Evolutionary conservation across 2,888 invertebrate species (phyloP).

Genomic region (Thymelicus lineola): DNA sequence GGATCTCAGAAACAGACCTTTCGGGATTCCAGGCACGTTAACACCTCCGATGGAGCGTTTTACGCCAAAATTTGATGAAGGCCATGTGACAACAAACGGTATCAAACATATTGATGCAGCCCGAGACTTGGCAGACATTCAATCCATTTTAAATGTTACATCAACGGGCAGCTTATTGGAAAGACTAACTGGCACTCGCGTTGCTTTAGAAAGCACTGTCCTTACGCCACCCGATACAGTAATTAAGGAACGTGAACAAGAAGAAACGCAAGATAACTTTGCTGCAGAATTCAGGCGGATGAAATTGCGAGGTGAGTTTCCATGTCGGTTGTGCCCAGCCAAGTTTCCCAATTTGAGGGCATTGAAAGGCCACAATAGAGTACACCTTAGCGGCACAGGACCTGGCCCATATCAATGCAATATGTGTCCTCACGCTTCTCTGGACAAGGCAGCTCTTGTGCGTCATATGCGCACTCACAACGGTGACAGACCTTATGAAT

Average conservation of each 20-base stretch:
- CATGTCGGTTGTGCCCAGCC: constrained; percentile 94
- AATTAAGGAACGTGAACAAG: constrained; percentile 71
- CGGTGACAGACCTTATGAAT: constrained; percentile 97
- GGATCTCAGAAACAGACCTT: constrained; percentile 90
- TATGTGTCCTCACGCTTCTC: constrained; percentile 95
- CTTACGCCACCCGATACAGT: constrained; percentile 77
- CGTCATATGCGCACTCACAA: constrained; percentile 97
- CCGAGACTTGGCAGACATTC: constrained; percentile 94
- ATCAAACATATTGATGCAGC: constrained; percentile 83
- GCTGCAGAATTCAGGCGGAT: constrained; percentile 94
- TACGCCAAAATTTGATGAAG: constrained; percentile 73
- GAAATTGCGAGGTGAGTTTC: constrained; percentile 95
- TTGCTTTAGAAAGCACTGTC: constrained; percentile 71
- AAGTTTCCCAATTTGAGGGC: constrained; percentile 95
- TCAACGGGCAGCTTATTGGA: constrained; percentile 88
- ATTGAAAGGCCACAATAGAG: constrained; percentile 95
- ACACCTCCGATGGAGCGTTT: constrained; percentile 77
- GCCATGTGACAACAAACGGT: constrained; percentile 67
- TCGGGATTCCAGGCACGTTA: constrained; percentile 77
- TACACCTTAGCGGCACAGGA: constrained; percentile 91
- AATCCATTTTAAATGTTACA: constrained; percentile 92
- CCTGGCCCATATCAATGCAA: constrained; percentile 95
- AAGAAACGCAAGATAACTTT: constrained; percentile 93
- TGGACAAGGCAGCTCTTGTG: constrained; percentile 96
- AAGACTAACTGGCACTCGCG: constrained; percentile 82